A percentile compares a stretch with the other conserved stretches of the same genome.
Conservation (phyloP, 1,140 invertebrate genomes). For the Drosophila biarmipes region DNA sequence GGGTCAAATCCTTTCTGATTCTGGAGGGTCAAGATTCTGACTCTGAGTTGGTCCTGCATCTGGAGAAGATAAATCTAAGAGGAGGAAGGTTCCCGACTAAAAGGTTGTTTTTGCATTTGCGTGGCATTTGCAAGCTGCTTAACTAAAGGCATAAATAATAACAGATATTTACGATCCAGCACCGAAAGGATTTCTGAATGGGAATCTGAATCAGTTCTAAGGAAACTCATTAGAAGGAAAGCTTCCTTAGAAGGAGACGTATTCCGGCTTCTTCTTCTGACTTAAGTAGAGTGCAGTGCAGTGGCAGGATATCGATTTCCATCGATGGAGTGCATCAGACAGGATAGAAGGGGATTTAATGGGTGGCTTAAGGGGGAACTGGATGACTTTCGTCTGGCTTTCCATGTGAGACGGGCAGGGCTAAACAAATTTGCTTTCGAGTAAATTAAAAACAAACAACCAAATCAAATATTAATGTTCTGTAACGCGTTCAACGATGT, state of each 20-base stretch:
- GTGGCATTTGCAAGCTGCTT: slow-evolving; percentile 9
- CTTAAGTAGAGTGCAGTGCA: slow-evolving; percentile 39
- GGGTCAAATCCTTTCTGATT: slow-evolving; percentile 68
- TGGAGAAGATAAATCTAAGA: slow-evolving; percentile 42
- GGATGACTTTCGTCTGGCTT: slow-evolving; percentile 24
- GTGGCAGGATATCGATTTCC: slow-evolving; percentile 58
- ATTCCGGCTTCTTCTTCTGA: neutral
- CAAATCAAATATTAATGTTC: slow-evolving; percentile 77
- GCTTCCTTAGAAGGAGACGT: neutral
- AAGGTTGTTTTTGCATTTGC: slow-evolving; percentile 14
- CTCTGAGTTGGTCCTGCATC: slow-evolving; percentile 26
- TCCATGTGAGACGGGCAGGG: slow-evolving; percentile 19
- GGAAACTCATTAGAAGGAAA: slow-evolving; percentile 26
- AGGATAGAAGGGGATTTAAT: slow-evolving; percentile 6
- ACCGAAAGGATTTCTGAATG: neutral
- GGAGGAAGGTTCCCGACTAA: slow-evolving; percentile 1
- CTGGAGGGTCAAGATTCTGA: slow-evolving; percentile 12
- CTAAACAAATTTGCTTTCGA: slow-evolving; percentile 68
- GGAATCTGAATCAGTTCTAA: neutral
- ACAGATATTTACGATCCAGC: slow-evolving; percentile 37
- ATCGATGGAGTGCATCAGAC: slow-evolving; percentile 23
- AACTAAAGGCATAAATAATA: slow-evolving; percentile 34
- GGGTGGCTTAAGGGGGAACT: neutral
- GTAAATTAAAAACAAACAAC: slow-evolving; percentile 79
- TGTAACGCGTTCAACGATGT: slow-evolving; percentile 57